Evolutionary conservation across 2,888 invertebrate species (phyloP).

Genomic region (Latrodectus elegans): DNA sequence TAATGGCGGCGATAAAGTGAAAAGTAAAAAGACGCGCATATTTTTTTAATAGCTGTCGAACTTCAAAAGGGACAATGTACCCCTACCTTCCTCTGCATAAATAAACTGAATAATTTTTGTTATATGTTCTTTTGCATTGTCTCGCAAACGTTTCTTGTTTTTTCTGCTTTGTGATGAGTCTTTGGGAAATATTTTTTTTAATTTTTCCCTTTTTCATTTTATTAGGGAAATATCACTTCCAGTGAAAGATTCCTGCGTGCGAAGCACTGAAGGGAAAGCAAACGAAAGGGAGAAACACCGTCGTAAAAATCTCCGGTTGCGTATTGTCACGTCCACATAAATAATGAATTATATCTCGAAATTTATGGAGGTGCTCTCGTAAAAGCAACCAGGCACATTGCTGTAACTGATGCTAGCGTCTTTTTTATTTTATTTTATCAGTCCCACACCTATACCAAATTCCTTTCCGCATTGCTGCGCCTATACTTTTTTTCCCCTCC

Average conservation of each 20-base stretch:
- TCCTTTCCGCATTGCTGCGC: too few species aligned
- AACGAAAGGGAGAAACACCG: neutral
- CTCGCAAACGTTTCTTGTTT: neutral
- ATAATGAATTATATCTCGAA: conserved; percentile 37
- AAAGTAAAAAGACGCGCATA: neutral
- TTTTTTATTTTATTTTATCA: too few species aligned
- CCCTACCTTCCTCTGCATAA: neutral
- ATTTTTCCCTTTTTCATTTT: neutral
- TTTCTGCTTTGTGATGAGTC: neutral
- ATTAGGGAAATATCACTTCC: neutral
- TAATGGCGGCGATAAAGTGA: neutral
- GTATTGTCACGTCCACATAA: conserved; percentile 42
- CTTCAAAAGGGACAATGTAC: too few species aligned
- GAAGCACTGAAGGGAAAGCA: neutral
- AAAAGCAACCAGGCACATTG: neutral
- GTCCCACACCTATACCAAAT: too few species aligned
- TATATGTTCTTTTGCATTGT: neutral
- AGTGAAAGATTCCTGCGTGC: neutral
- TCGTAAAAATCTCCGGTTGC: neutral
- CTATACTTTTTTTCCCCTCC: too few species aligned
- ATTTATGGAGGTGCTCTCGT: conserved; percentile 6
- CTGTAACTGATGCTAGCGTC: too few species aligned
- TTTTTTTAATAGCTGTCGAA: neutral
- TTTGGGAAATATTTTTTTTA: neutral
- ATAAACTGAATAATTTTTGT: neutral